These are phyloP conservation scores for Lepidothrix coronata DNA, from an alignment of 2,113 vertebrate genomes.

Conservation along the genomic window DNA sequence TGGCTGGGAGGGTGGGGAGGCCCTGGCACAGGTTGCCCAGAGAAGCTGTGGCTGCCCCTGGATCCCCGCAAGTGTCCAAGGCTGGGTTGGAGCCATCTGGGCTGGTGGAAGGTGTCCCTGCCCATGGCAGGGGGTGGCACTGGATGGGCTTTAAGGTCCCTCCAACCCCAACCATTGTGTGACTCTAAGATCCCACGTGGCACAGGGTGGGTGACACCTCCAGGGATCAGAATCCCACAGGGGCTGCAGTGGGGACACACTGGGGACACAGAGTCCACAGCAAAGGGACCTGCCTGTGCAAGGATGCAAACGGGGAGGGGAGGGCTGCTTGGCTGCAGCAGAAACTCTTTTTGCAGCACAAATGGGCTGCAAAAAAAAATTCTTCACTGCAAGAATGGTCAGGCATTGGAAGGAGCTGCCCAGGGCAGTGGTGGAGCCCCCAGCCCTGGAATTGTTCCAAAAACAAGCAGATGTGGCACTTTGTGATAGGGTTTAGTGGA, in stretches of 20 bases:
- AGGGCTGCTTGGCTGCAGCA: no score
- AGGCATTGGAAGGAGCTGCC: background rate
- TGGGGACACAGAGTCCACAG: no score
- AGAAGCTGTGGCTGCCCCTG: background rate
- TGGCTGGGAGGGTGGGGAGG: background rate
- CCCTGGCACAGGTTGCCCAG: background rate
- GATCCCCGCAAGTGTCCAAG: background rate
- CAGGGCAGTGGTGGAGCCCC: background rate
- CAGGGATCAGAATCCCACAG: background rate
- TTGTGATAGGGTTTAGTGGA: background rate
- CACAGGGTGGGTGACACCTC: background rate
- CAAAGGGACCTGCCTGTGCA: no score
- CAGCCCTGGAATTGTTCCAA: background rate
- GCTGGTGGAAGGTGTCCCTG: background rate
- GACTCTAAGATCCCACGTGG: background rate
- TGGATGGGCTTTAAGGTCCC: accelerated
- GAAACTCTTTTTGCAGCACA: no score
- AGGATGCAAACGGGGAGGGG: no score
- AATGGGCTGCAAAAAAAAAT: background rate
- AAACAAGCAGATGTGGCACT: background rate
- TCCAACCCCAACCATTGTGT: background rate
- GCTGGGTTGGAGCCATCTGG: background rate
- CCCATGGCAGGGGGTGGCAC: background rate
- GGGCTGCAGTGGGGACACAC: no score
- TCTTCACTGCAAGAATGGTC: background rate